These are phyloP conservation scores for Hirudinaria manillensis DNA, from an alignment of 2,888 invertebrate genomes.

Conservation along the genomic window DNA sequence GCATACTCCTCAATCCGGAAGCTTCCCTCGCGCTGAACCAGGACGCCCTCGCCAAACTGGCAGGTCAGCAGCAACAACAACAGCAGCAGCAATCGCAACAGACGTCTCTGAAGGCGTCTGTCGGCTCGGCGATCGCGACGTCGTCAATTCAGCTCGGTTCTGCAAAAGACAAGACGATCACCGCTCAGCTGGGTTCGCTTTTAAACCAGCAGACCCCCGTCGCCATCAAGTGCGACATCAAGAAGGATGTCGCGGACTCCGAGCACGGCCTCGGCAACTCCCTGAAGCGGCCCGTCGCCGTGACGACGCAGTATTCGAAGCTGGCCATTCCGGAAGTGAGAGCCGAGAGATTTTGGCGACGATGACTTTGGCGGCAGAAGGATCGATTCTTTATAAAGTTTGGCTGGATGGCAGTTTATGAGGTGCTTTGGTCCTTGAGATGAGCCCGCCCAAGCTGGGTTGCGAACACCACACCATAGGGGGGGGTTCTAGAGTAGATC, in stretches of 20 bases:
- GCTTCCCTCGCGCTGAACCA: conserved; percentile 15
- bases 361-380: too few species aligned
- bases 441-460: too few species aligned
- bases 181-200: background rate
- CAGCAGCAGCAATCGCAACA: background rate
- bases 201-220: conserved; percentile 3
- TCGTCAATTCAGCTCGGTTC: background rate
- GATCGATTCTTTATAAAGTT: too few species aligned
- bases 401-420: too few species aligned
- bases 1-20: background rate
- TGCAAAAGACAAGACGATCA: conserved; percentile 9
- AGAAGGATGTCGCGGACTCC: conserved; percentile 4
- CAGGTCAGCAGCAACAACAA: conserved; percentile 25
- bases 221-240: conserved; percentile 9
- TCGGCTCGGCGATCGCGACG: background rate
- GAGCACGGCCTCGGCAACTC: background rate
- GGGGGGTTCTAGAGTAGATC: too few species aligned
- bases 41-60: conserved; percentile 5
- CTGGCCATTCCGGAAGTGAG: conserved; percentile 2
- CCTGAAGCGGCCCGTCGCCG: background rate
- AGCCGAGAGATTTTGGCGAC: background rate
- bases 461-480: too few species aligned
- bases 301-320: background rate
- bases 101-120: background rate
- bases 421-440: too few species aligned